Evolutionary conservation across 2,113 vertebrate species (phyloP).

Genomic region (Macaca nemestrina): DNA sequence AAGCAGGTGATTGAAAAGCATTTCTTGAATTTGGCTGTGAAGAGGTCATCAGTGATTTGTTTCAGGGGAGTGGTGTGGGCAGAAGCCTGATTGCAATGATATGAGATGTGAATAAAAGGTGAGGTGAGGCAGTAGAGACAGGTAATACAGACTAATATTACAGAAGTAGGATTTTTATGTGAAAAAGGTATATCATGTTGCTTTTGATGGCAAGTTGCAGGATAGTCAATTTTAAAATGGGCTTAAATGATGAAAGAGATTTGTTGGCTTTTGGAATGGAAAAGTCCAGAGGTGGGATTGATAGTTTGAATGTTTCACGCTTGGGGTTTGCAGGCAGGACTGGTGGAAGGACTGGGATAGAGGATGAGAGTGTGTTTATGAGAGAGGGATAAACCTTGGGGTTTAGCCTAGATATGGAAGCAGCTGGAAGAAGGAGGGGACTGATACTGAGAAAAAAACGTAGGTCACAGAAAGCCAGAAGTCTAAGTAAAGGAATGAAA

Average conservation of each 20-base stretch:
- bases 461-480: not conserved
- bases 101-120: not conserved
- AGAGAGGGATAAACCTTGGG: not conserved
- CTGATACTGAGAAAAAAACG: not conserved
- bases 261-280: not conserved
- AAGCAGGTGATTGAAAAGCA: not conserved
- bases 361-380: not conserved
- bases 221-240: not conserved
- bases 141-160: not conserved
- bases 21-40: not conserved
- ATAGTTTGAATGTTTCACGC: not conserved
- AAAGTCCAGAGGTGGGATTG: not conserved
- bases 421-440: not conserved
- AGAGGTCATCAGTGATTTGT: not conserved
- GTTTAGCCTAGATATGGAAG: not conserved
- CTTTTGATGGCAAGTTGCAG: not conserved
- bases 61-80: not conserved
- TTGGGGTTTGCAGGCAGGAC: not conserved
- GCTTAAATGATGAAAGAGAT: not conserved
- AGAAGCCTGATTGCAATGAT: not conserved
- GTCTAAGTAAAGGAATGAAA: slow-evolving; percentile 22
- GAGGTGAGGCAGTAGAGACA: not conserved
- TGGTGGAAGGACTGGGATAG: not conserved
- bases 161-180: not conserved
- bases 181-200: not conserved